Percentiles rank a stretch among this genome's conserved stretches.
Conservation (phyloP, 2,888 invertebrate genomes). For the Clusia tigrina region DNA sequence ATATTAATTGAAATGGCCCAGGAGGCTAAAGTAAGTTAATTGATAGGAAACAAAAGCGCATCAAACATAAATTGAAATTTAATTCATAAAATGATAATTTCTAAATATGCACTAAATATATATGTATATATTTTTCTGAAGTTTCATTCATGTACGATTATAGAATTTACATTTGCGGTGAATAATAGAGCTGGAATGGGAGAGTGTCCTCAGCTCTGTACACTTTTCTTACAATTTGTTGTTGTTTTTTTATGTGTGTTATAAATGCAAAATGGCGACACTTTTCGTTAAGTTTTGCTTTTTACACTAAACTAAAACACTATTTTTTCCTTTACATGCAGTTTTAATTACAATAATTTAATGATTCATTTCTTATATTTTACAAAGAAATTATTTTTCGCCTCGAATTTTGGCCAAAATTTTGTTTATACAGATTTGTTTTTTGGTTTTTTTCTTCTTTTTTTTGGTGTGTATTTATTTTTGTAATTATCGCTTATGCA, state of each 20-base stretch:
- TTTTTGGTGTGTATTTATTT: slow-evolving; percentile 4
- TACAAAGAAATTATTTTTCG: slow-evolving; percentile 64
- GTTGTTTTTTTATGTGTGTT: slow-evolving; percentile 19
- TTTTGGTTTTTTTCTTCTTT: too few species aligned
- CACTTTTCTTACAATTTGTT: slow-evolving; percentile 14
- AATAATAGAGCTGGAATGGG: neutral
- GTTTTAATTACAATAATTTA: neutral
- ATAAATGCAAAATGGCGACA: slow-evolving; percentile 24
- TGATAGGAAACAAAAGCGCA: neutral
- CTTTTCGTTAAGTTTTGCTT: neutral
- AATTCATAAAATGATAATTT: neutral
- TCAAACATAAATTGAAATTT: neutral
- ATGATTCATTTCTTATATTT: slow-evolving; percentile 32
- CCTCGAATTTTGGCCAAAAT: slow-evolving; percentile 34
- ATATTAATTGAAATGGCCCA: too few species aligned
- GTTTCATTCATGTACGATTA: too few species aligned
- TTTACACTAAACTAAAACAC: neutral
- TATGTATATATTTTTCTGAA: too few species aligned
- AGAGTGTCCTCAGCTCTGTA: neutral
- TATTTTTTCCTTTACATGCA: neutral
- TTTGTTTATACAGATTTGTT: neutral
- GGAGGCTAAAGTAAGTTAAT: too few species aligned
- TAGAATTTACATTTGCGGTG: neutral
- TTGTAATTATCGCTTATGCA: neutral
- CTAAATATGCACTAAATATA: too few species aligned